A percentile compares a stretch with the other conserved stretches of the same genome.
Evolutionary conservation across 2,113 vertebrate species (phyloP).

Genomic region (Siniperca knerii): DNA sequence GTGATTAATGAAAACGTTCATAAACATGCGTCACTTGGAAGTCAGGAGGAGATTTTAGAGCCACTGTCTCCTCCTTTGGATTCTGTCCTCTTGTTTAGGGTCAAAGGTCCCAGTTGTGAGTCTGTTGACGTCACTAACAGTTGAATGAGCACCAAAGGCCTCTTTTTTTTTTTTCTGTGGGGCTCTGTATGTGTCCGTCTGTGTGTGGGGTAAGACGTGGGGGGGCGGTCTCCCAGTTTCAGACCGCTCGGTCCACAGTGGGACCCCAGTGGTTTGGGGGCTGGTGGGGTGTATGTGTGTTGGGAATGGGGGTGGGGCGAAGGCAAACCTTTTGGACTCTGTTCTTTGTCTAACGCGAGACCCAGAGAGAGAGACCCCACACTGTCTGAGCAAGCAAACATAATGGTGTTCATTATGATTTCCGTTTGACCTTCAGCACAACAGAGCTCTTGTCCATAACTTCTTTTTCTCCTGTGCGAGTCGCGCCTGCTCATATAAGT

Average conservation of each 20-base stretch:
- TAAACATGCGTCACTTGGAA: background rate
- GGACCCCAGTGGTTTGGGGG: background rate
- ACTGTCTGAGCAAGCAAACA: background rate
- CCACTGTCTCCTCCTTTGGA: background rate
- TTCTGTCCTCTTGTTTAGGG: conserved; percentile 26
- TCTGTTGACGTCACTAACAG: conserved; percentile 71
- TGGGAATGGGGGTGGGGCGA: background rate
- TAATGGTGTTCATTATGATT: background rate
- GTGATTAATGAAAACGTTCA: background rate
- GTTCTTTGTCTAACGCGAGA: conserved; percentile 31
- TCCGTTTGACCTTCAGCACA: conserved; percentile 37
- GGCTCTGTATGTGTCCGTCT: background rate
- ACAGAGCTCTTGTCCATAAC: background rate
- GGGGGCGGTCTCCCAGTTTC: background rate
- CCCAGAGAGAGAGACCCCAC: background rate
- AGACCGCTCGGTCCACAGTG: conserved; percentile 41
- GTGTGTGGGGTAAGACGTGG: background rate
- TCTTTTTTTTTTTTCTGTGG: conserved; percentile 13
- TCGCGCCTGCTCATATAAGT: background rate
- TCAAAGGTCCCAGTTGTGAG: conserved; percentile 57
- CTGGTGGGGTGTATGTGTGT: background rate
- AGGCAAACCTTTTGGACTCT: conserved; percentile 4
- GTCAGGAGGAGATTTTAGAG: background rate
- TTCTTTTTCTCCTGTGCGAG: background rate
- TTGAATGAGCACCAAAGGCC: conserved; percentile 61